Percentiles rank a stretch among this genome's conserved stretches.
These are phyloP conservation scores for Salmo trutta DNA, from an alignment of 2,797 vertebrate genomes.

Conservation along the genomic window DNA sequence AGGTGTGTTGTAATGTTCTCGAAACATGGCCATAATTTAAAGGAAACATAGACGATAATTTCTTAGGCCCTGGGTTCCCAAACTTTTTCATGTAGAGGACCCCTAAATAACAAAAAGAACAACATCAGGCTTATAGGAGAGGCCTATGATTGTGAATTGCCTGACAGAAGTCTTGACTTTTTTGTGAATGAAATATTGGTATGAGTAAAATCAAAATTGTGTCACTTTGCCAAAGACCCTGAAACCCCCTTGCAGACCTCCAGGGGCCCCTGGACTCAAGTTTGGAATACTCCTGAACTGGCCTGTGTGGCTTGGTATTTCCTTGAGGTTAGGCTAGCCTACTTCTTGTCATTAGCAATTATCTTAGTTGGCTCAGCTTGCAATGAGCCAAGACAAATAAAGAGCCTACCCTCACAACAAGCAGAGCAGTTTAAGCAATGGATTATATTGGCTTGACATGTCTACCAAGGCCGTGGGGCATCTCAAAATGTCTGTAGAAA, in stretches of 20 bases:
- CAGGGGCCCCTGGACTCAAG: background rate
- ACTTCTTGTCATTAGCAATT: background rate
- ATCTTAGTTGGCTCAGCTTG: background rate
- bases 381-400: background rate
- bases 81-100: background rate
- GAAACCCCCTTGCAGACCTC: background rate
- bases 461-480: background rate
- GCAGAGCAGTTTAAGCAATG: background rate
- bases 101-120: background rate
- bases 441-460: background rate
- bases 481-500: background rate
- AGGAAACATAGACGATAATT: too few relatives aligned
- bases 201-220: too few relatives aligned
- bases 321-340: background rate
- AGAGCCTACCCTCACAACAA: background rate
- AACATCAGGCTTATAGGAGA: background rate
- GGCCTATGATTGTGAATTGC: background rate
- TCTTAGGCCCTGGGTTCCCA: background rate
- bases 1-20: too few relatives aligned
- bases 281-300: background rate
- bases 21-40: too few relatives aligned
- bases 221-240: background rate
- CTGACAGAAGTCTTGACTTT: background rate
- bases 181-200: background rate
- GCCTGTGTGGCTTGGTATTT: background rate